Conservation (phyloP, 2,797 vertebrate genomes). For the Pangasius krempfi region DNA sequence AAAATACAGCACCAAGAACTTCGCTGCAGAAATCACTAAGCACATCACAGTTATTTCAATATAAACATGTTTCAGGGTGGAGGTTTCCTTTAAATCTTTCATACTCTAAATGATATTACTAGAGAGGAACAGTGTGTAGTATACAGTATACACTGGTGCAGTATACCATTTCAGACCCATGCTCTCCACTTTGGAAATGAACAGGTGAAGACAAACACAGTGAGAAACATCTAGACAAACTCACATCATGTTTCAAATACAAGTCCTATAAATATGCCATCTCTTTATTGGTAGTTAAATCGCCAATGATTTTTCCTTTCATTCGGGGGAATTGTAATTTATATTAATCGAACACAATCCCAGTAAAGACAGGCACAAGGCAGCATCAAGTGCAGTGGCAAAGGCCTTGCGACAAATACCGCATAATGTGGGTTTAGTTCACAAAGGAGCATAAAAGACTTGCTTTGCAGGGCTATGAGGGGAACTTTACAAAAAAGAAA, state of each 20-base stretch:
- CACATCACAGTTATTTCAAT: not conserved
- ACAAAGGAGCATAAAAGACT: conserved; percentile 50
- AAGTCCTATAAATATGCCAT: conserved; percentile 61
- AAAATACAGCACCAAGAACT: not conserved
- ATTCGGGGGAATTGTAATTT: conserved; percentile 26
- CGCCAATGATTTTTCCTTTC: conserved; percentile 39
- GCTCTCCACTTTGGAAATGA: not conserved
- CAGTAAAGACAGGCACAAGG: conserved; percentile 38
- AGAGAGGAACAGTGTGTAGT: not conserved
- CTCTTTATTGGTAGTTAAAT: conserved; percentile 58
- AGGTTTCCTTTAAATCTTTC: not conserved
- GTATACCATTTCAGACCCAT: not conserved
- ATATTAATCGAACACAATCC: conserved; percentile 19
- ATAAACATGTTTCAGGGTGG: not conserved
- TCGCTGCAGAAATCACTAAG: not conserved
- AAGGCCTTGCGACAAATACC: conserved; percentile 4
- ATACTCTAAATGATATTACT: not conserved
- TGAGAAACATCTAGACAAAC: not conserved
- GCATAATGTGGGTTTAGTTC: not conserved
- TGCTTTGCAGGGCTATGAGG: conserved; percentile 37
- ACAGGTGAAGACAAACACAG: not conserved
- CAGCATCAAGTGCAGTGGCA: not conserved
- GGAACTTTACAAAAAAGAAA: not conserved
- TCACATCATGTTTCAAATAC: not conserved
- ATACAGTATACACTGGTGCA: not conserved